phyloP scores from a whole-genome alignment of 2,888 invertebrate species.

The Nebria salina region DNA sequence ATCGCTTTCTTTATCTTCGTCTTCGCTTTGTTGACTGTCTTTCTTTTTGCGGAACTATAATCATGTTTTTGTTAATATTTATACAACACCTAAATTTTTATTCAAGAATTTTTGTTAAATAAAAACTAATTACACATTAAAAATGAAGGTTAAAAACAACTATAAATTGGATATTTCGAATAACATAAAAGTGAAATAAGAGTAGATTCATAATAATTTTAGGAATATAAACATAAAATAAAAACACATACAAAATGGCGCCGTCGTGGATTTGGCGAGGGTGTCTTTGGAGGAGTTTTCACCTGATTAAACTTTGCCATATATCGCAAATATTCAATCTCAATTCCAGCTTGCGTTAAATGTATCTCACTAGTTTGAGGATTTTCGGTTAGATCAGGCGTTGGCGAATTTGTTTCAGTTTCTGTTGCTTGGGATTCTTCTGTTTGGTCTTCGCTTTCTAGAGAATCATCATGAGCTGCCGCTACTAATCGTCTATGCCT shows the following conservation, averaged over 20 bases:
- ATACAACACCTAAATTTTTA: too few species aligned
- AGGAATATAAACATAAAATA: not conserved
- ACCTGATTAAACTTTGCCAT: conserved; percentile 58
- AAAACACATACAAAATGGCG: conserved; percentile 36
- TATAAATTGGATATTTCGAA: not conserved
- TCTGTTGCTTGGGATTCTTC: conserved; percentile 12
- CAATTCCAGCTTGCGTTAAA: conserved; percentile 25
- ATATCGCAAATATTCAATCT: conserved; percentile 57
- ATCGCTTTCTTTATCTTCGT: conserved; percentile 28
- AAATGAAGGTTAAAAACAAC: conserved; percentile 1
- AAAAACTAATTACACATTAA: not conserved
- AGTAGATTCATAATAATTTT: not conserved
- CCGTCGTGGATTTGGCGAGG: not conserved
- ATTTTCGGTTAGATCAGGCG: not conserved
- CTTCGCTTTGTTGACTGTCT: conserved; percentile 20
- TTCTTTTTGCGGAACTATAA: conserved; percentile 39
- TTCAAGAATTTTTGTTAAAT: not conserved
- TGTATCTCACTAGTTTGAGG: not conserved
- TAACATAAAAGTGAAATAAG: not conserved
- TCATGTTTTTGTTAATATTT: not conserved
- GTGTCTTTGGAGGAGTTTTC: conserved; percentile 12
- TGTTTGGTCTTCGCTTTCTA: conserved; percentile 2
- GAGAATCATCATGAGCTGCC: conserved; percentile 18
- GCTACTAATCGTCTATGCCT: conserved; percentile 18
- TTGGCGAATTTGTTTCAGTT: not conserved